Base-by-base conservation (phyloP, 2,888 invertebrate genomes). In the Noctua comes region DNA sequence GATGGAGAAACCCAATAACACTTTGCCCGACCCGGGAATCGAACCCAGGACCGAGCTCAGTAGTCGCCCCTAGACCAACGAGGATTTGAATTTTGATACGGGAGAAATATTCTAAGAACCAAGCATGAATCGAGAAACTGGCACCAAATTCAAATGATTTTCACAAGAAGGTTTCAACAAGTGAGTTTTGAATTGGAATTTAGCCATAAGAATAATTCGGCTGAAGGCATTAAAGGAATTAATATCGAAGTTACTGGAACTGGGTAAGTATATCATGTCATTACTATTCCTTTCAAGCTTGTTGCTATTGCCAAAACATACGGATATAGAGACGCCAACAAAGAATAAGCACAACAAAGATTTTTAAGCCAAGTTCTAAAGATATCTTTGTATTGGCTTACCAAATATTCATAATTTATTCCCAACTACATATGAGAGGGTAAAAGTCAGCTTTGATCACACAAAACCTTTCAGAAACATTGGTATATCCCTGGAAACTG, bases 81-180 rank as follows among this genome's bases (percentile, higher is more conserved):
- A 31, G 31, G 31, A 21, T 27, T n/a, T 48, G n/a, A 27, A 46
- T 73, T 16, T 27, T 10, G 8, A 13, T n/a, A 10, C 5, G 18
- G n/a, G 2, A 24, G 43, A 40, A 40, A 65, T 36, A 24, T 36
- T 54, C 36, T 68, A 10, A 31, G n/a, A 43, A 46, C 18, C 1
- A n/a, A 31, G 6, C 8, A 24, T 43, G 24, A 13, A 65, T 31
- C 10, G 0, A 16, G 2, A 40, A 76, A 27, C 48, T 83, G 21
- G 65, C 62, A 43, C 36, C 43, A 57, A 6, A 69, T 43, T 48
- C n/a, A 64, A 82, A 57, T 48, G n/a, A 24, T 68, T 68, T 21
- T 57, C 6, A 57, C 21, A 40, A 7, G 43, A n/a, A 27, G 3
- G 27, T 48, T 80, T 77, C 80, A 86, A 86, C 77, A 85, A 86